These are phyloP conservation scores for Pollenia amentaria DNA, from an alignment of 2,888 invertebrate genomes.

Conservation along the genomic window DNA sequence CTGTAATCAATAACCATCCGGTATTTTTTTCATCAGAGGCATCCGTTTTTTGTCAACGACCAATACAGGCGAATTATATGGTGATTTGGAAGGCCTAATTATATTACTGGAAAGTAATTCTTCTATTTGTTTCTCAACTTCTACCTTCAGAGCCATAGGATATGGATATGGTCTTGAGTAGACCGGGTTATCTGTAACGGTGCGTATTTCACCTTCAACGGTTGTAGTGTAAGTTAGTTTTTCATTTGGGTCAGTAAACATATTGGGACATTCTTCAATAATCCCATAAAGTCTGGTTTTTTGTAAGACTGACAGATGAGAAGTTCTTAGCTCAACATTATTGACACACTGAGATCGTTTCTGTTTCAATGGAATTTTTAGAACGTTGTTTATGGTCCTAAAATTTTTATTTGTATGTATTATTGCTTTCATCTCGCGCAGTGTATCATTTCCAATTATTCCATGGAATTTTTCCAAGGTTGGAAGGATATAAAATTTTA, in stretches of 20 bases:
- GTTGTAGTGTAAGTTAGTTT: constrained; percentile 44
- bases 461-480: not conserved
- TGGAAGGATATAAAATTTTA: constrained; percentile 3
- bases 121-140: constrained; percentile 31
- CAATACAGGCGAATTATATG: constrained; percentile 40
- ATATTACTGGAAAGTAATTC: constrained; percentile 6
- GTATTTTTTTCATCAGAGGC: constrained; percentile 2
- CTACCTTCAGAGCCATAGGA: constrained; percentile 32
- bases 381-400: too few relatives aligned
- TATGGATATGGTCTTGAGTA: constrained; percentile 16
- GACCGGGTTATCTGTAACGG: constrained; percentile 1
- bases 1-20: constrained; percentile 19
- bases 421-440: too few relatives aligned
- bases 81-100: constrained; percentile 30
- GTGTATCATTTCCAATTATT: too few relatives aligned
- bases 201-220: constrained; percentile 44
- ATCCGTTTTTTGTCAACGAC: constrained; percentile 16
- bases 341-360: too few relatives aligned
- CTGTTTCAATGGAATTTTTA: too few relatives aligned
- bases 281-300: too few relatives aligned
- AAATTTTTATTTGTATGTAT: too few relatives aligned
- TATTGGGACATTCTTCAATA: too few relatives aligned
- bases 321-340: too few relatives aligned
- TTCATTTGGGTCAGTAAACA: constrained; percentile 40
- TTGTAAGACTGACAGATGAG: too few relatives aligned